A percentile compares a stretch with the other conserved stretches of the same genome.
Conservation (phyloP, 2,113 vertebrate species). For the Hylia prasina region DNA sequence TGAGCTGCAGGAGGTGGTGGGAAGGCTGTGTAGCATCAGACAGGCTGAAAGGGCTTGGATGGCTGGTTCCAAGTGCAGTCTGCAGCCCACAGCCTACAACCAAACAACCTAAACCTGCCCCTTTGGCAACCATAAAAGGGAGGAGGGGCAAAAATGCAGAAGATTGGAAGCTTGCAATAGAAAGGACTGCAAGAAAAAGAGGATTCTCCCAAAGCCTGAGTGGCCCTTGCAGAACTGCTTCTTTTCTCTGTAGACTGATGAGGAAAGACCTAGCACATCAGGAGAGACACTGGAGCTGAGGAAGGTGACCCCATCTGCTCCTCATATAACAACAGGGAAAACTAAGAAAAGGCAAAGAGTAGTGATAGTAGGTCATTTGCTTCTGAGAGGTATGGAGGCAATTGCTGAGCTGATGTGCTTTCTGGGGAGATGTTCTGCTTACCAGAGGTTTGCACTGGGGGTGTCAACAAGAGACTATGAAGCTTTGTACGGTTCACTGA, state of each 20-base stretch:
- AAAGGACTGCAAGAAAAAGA: not conserved
- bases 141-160: not conserved
- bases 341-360: not conserved
- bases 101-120: not conserved
- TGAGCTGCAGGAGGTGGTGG: not conserved
- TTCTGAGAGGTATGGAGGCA: not conserved
- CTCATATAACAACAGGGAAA: not conserved
- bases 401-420: not conserved
- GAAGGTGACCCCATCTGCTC: not conserved
- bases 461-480: not conserved
- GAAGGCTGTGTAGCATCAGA: not conserved
- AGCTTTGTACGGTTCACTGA: not conserved
- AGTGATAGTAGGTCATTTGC: not conserved
- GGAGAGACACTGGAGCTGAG: not conserved
- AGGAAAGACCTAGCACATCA: not conserved
- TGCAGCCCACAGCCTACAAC: not conserved
- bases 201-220: not conserved
- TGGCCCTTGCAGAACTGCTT: not conserved
- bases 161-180: not conserved
- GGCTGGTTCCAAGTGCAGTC: not conserved
- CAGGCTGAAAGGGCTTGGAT: not conserved
- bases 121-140: rapidly evolving
- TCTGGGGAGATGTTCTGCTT: not conserved
- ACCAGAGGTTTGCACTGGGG: not conserved
- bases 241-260: not conserved